Conservation (phyloP, 1,140 invertebrate species). For the Eurytemora carolleeae region DNA sequence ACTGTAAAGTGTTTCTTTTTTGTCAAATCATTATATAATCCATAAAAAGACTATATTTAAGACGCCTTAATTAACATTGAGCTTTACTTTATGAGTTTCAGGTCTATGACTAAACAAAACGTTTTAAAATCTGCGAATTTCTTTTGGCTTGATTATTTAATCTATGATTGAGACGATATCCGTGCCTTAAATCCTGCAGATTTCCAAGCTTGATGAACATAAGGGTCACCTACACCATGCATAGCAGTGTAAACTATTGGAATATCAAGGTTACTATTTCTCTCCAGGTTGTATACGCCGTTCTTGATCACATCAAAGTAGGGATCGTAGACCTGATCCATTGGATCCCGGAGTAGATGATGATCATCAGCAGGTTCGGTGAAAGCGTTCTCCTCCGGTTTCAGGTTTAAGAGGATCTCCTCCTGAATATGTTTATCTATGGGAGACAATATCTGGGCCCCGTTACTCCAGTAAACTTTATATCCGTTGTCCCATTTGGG, state of each 20-base stretch:
- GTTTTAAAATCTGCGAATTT: no score
- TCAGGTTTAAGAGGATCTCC: slow-evolving; percentile 50
- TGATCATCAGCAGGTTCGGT: slow-evolving; percentile 21
- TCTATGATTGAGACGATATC: slow-evolving; percentile 14
- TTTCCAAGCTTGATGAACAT: slow-evolving; percentile 51
- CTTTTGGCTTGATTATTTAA: no score
- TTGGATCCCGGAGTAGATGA: slow-evolving; percentile 29
- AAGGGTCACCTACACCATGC: slow-evolving; percentile 85
- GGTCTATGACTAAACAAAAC: no score
- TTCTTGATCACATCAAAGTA: neutral
- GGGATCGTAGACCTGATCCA: slow-evolving; percentile 20
- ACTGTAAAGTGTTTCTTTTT: no score
- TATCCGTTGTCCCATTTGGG: slow-evolving; percentile 98
- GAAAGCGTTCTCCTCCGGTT: slow-evolving; percentile 37
- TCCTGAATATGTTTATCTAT: slow-evolving; percentile 71
- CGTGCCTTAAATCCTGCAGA: slow-evolving; percentile 50
- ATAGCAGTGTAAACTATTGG: slow-evolving; percentile 81
- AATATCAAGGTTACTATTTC: slow-evolving; percentile 40
- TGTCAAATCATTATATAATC: no score
- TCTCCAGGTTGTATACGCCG: slow-evolving; percentile 22
- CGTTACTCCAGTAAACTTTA: slow-evolving; percentile 91
- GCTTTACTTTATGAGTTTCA: no score
- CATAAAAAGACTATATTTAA: no score
- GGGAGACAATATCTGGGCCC: slow-evolving; percentile 84
- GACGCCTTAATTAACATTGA: no score